Base-by-base conservation (phyloP, 2,113 vertebrate genomes). In the Anser brachyrhynchus region DNA sequence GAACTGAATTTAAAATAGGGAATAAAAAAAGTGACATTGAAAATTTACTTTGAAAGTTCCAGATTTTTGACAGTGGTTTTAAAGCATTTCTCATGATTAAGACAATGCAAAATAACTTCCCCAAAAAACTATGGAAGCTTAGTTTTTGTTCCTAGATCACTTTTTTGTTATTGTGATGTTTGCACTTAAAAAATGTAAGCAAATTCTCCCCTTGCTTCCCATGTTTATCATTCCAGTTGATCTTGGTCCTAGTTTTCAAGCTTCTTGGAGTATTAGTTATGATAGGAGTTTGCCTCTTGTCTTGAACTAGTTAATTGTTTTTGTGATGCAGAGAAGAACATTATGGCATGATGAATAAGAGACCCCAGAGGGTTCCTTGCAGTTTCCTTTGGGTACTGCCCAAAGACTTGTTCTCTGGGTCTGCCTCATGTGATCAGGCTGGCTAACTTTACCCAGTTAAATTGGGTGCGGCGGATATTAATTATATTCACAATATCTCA, bases 351-450 rank as follows among this genome's bases (percentile, higher is more conserved):
- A 57, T 88, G 83, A 86, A 49, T 76, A 78, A 89, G 85, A 87
- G 84, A 92, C 90, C 74, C 95, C 49, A 19, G 92, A 78, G 92
- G 70, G 72, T 61, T 96, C 66, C 43, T 92, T 61, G 25, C 62
- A 4, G 41, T 89, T 95, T 93, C 92, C 94, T 95, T 80, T 95
- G 92, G 92, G 92, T 79, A 93, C 46, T 96, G 79, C 94, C 93
- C 96, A 94, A 28, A 84, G 77, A 39, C 85, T 57, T 69, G 61
- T 31, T 86, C 64, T 74, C 79, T 85, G 84, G 67, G 26, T 67
- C 80, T 67, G 75, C 67, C 87, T 71, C 25, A 3, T 35, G 70
- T 89, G 88, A 93, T 62, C 31, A 80, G 58, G n/a, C 85, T 91
- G 92, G 58, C 46, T 65, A 90, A 4, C 65, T 75, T 61, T 52